Base-by-base conservation (phyloP, 2,113 vertebrate species). In the Phalacrocorax brasilianus region DNA sequence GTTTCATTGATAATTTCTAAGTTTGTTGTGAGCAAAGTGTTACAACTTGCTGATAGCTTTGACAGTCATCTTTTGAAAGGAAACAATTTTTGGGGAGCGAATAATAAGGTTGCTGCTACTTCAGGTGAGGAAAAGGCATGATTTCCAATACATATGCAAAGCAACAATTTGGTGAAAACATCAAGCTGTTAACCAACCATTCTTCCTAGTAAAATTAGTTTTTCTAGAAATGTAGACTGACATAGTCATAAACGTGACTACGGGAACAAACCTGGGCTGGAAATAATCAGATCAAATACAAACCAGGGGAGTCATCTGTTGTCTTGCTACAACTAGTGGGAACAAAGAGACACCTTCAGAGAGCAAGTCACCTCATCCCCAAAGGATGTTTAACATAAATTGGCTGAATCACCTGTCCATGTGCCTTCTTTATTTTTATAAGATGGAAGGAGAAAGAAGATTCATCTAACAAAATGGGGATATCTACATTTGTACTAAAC, bases 101-200 rank as follows among this genome's bases (percentile, higher is more conserved):
- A 71, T 67, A 67, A 59, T 20, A 92, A 84, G 3, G 27, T 30
- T 82, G 56, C 30, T 94, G 61, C 24, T 89, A 92, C 27, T 71
- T 58, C 27, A 83, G 61, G 56, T 83, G 71, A 74, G 70, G 58
- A 12, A 88, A 93, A 94, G 33, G 3, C 59, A 79, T 90, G 72
- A 90, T 97, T 97, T 97, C 59, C 49, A 88, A 90, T 89, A 89
- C 76, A 89, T 91, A 94, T 91, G 63, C 70, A 96, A 94, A 97
- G 56, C 50, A 95, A 70, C 50, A 88, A 38, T 35, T 26, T 47
- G 24, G 8, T 50, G 18, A 68, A 81, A 63, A 44, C 9, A 53
- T 38, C 28, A 68, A 65, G 24, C 72, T 92, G 55, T 47, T 50
- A 78, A 74, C 44, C 45, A 87, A 24, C 18, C 27, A 40, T 63